Base-by-base conservation (phyloP, 2,888 invertebrate genomes). In the Drosophila pseudotakahashii region DNA sequence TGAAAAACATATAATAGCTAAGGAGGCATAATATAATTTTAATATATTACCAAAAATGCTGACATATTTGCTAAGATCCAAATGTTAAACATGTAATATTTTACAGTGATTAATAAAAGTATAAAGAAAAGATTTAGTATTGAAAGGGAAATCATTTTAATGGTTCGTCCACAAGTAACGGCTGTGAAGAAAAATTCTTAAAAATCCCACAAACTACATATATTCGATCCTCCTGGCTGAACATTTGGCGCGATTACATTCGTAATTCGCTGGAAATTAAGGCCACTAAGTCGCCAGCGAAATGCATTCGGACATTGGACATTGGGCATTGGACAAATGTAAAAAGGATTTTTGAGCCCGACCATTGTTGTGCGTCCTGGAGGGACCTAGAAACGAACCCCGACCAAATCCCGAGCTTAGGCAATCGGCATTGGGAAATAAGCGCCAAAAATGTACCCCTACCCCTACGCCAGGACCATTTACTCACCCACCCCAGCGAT, bases 341-440 rank as follows among this genome's bases (percentile, higher is more conserved):
- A 62, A 64, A 59, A 63, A 44, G 61, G 60, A 82, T 50, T 68
- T 68, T 70, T 45, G 58, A 81, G 71, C 54, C 60, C 42, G 55
- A 50, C 68, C 51, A 54, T 75, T 75, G 72, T 73, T 47, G 52
- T 37, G 47, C 44, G 11, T 32, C 41, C 48, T 9, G 11, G 14
- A 16, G 23, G 41, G 26, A 34, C 45, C 44, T 34, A n/a, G 16
- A 36, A 19, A 32, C 54, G 19, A 14, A 34, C 19, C 61, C 62
- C 72, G 26, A 53, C 59, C 62, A 87, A 88, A 68, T 82, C 88
- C 88, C 72, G 54, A 85, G 82, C 82, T 82, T 88, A 85, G 77
- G 72, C 88, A 79, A 85, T 85, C 72, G 82, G 64, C 77, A 85
- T 70, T 81, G 42, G 52, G 45, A 79, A 85, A 70, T 75, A 63